Conservation (phyloP, 2,113 vertebrate species). For the Mixornis gularis region DNA sequence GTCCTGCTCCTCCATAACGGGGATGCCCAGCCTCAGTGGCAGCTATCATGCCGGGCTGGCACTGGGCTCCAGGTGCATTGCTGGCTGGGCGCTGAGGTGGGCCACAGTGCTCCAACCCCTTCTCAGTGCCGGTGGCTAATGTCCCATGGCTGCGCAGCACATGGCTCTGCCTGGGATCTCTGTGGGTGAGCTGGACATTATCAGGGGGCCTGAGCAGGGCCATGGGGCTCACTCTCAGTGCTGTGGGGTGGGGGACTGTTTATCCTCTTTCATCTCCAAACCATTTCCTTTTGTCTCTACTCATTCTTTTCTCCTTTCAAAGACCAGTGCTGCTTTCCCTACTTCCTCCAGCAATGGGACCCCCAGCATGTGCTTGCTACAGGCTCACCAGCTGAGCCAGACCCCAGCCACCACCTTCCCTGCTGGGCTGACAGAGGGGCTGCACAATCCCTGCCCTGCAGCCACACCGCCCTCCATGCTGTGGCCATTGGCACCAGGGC, state of each 20-base stretch:
- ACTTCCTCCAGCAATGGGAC: background rate
- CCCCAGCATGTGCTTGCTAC: background rate
- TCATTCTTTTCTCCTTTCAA: background rate
- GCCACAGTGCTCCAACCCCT: rapidly evolving
- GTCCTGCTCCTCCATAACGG: rapidly evolving
- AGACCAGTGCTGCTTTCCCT: background rate
- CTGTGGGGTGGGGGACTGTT: background rate
- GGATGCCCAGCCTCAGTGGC: background rate
- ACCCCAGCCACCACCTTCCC: rapidly evolving
- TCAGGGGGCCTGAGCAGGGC: background rate
- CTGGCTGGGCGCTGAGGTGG: background rate
- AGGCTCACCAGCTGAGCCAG: background rate
- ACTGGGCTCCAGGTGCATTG: background rate
- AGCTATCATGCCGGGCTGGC: background rate
- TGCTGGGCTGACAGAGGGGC: background rate
- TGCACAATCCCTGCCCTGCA: background rate
- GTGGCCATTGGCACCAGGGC: rapidly evolving
- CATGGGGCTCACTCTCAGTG: background rate
- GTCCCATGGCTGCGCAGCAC: background rate
- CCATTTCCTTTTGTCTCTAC: slow-evolving; percentile 16
- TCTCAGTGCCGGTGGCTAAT: background rate
- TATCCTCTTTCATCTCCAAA: background rate
- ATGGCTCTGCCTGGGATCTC: background rate
- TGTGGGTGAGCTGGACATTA: background rate
- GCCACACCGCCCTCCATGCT: rapidly evolving